Evolutionary conservation across 2,888 invertebrate genomes (phyloP), one percentile per base, ranked within the genome.

Genomic region (Tetragonula carbonaria): DNA sequence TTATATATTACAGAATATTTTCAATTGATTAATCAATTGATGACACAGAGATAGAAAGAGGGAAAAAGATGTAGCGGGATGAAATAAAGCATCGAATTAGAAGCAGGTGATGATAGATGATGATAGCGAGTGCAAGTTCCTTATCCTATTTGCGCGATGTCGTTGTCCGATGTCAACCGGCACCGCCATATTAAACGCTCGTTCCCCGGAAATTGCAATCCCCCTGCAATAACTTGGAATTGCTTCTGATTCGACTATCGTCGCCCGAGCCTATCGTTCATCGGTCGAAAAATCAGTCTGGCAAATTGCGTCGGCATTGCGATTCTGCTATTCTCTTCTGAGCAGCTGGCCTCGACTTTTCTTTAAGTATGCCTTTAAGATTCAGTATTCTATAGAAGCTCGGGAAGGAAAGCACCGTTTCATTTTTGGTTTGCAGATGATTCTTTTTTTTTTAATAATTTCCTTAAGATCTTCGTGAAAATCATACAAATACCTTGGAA

Each of bases 121-220:
- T 77, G 14, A 50, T 18, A 74, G 67, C 63, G 50, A 55, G 57
- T 66, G 38, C 57, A 51, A 75, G 51, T 76, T 87, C 67, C 85
- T 87, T 84, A 86, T 82, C 55, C 45, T 51, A 74, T 82, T 80
- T 74, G 79, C 53, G 59, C 68, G 57, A 68, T 77, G 78, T 79
- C 63, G 70, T 57, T 57, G 45, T 38, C 53, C 45, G 59, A 21
- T 23, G 55, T 38, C 66, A 71, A 63, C 59, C 23, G 59, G 53
- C 70, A 53, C 38, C 45, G 77, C 38, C 76, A 45, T 66, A 84
- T 87, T 86, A 84, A 78, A 28, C 78, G 75, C 67, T 63, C 76
- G 80, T 74, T 62, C 62, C 8, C 86, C 89, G 89, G 88, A 89
- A 89, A 89, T 89, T 89, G 81, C 89, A 87, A 86, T 86, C 74